Percentiles rank a stretch among this genome's conserved stretches.
phyloP scores from a whole-genome alignment of 1,140 invertebrate genomes.

The Laupala kohalensis region DNA sequence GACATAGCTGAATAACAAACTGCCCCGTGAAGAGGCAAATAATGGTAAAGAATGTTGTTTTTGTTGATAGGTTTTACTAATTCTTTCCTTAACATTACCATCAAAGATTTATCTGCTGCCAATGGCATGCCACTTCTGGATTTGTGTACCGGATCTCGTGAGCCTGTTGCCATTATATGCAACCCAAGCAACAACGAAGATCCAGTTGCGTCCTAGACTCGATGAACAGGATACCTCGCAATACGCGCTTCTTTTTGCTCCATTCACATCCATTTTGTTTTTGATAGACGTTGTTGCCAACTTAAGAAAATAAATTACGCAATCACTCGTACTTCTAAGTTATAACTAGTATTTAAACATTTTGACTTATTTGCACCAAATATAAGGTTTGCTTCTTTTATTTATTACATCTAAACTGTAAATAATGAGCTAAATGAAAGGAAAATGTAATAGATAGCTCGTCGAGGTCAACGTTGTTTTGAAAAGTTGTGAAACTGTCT shows the following conservation, averaged over 20 bases:
- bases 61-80: slow-evolving; percentile 41
- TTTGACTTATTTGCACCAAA: no score
- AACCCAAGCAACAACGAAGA: not conserved
- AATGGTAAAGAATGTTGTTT: slow-evolving; percentile 44
- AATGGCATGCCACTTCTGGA: not conserved
- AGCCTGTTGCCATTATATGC: not conserved
- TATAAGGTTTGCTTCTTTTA: no score
- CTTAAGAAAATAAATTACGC: no score
- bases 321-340: no score
- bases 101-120: not conserved
- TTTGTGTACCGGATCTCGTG: not conserved
- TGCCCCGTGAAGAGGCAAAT: slow-evolving; percentile 43
- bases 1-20: slow-evolving; percentile 44
- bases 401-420: no score
- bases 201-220: not conserved
- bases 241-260: not conserved
- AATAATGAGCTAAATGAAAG: no score
- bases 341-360: no score
- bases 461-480: no score
- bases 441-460: no score
- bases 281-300: slow-evolving; percentile 71
- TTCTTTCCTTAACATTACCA: slow-evolving; percentile 26
- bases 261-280: not conserved
- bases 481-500: slow-evolving; percentile 26
- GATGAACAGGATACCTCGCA: not conserved